These are phyloP conservation scores for Ictalurus punctatus DNA, from an alignment of 2,113 vertebrate genomes.

Conservation along the genomic window DNA sequence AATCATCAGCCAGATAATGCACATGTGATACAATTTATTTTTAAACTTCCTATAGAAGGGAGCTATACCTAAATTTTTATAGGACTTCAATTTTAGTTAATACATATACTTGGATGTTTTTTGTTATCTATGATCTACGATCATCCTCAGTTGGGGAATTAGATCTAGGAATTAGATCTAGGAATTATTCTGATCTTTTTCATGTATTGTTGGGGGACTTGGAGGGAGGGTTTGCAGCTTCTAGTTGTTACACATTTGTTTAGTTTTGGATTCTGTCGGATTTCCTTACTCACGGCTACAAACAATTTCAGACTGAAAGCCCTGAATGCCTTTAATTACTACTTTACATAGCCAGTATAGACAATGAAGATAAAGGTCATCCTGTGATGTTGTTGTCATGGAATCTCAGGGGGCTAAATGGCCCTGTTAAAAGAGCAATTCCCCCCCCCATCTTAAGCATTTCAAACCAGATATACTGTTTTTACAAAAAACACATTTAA, in stretches of 20 bases:
- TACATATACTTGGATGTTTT: background rate
- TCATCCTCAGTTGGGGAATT: conserved; percentile 18
- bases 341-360: background rate
- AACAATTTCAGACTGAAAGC: background rate
- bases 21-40: too few relatives aligned
- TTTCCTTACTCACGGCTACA: too few relatives aligned
- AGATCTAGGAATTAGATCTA: background rate
- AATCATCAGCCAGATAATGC: too few relatives aligned
- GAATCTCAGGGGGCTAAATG: background rate
- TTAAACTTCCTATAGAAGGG: too few relatives aligned
- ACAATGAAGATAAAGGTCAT: background rate
- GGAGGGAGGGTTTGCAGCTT: too few relatives aligned
- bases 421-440: background rate
- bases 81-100: too few relatives aligned
- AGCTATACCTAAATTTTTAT: too few relatives aligned
- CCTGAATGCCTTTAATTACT: too few relatives aligned
- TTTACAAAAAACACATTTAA: conserved; percentile 17
- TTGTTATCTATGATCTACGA: background rate
- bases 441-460: background rate
- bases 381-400: background rate
- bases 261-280: too few relatives aligned
- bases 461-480: conserved; percentile 26
- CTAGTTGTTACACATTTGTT: background rate
- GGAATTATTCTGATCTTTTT: background rate
- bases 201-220: background rate